A percentile compares a stretch with the other conserved stretches of the same genome.
phyloP scores from a whole-genome alignment of 2,113 vertebrate genomes.

The Columba janthina region DNA sequence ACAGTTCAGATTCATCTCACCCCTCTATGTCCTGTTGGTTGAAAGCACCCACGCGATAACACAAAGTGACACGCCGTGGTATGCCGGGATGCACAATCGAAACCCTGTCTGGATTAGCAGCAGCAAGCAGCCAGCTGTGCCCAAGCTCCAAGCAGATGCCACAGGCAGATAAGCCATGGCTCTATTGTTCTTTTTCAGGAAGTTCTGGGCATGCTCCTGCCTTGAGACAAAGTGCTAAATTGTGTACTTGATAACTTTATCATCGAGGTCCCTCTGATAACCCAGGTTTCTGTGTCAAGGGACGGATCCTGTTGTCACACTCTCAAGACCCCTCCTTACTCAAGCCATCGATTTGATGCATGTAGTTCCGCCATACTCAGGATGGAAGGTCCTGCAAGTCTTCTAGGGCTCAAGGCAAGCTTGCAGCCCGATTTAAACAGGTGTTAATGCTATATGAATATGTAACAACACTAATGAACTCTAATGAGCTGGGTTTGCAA shows the following conservation, averaged over 20 bases:
- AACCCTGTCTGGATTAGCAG: not conserved
- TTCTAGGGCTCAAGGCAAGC: not conserved
- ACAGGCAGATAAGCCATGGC: not conserved
- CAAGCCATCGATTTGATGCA: not conserved
- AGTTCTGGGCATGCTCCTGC: not conserved
- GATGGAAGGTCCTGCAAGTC: not conserved
- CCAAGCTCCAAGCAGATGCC: not conserved
- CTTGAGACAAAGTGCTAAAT: not conserved
- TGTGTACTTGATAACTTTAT: conserved; percentile 4
- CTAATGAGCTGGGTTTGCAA: not conserved
- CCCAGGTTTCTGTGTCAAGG: not conserved
- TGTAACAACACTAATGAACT: conserved; percentile 19
- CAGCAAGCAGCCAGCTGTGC: not conserved
- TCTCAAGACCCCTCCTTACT: not conserved
- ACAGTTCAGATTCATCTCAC: not conserved
- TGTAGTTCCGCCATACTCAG: not conserved
- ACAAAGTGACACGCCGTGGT: fast-evolving
- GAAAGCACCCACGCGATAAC: not conserved
- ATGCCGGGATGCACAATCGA: not conserved
- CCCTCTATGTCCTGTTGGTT: not conserved
- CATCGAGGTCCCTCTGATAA: not conserved
- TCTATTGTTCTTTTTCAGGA: conserved; percentile 51
- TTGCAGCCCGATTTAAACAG: not conserved
- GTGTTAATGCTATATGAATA: conserved; percentile 45
- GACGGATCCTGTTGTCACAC: not conserved